Evolutionary conservation across 2,888 invertebrate species (phyloP), one percentile per base, ranked within the genome.

Genomic region (Globia sparganii): DNA sequence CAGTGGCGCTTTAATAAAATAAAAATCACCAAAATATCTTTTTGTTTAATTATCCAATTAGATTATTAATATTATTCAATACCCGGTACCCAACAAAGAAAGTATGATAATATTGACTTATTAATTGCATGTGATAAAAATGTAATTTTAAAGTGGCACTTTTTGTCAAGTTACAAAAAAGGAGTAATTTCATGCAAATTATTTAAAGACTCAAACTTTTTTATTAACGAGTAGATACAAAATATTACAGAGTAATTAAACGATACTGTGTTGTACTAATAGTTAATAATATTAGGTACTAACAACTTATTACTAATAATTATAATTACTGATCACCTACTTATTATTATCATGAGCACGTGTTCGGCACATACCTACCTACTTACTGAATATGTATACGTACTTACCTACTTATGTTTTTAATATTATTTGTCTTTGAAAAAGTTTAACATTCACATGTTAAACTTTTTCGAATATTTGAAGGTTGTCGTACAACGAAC

Each of bases 211-310:
- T 40, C 9, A 59, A 34, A 11, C n/a, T 15, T 28, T 40, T 5
- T 72, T 15, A 71, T n/a, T 46, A 37, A 78, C 4, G n/a, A 78
- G 15, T 34, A 34, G 21, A 31, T n/a, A 69, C 56, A 43, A 61
- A 37, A 37, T 0, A 66, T 66, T 53, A 61, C 34, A 3, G 9
- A 21, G 34, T 40, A 65, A 40, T 59, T 49, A 70, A 34, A 65
- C 34, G 21, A 65, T 58, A 34, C 34, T n/a, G 18, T 31, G 43
- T 34, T 76, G 28, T 64, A 28, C 46, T 37, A 15, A 46, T 28
- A 11, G 25, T 25, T 6, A 59, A n/a, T 34, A 11, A 25, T 5
- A 31, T 25, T 43, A n/a, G n/a, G n/a, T n/a, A n/a, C 8, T 58
- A 56, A n/a, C 15, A 43, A 43, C 2, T n/a, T n/a, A 53, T 53